These are phyloP conservation scores for Drosophila multiciliata DNA, from an alignment of 2,888 invertebrate species.

Conservation along the genomic window DNA sequence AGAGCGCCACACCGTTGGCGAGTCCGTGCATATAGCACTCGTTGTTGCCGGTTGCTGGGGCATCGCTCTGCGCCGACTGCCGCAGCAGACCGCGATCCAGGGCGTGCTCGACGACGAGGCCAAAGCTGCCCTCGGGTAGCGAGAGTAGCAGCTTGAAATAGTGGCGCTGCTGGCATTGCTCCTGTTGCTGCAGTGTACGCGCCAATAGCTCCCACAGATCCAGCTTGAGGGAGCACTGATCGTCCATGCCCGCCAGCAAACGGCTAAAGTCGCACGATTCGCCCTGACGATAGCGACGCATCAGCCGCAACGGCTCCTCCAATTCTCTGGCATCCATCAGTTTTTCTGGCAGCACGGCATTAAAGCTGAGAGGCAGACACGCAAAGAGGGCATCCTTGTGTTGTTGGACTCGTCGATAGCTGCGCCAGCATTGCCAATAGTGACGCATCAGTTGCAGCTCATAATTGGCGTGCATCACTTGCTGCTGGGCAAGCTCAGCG, in stretches of 20 bases:
- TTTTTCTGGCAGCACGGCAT: conserved; percentile 72
- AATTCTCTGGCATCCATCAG: conserved; percentile 45
- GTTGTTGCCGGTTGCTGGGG: not conserved
- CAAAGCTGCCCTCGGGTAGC: conserved; percentile 71
- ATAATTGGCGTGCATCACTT: conserved; percentile 47
- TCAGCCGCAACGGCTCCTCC: conserved; percentile 83
- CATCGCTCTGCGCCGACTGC: conserved; percentile 34
- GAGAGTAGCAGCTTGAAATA: conserved; percentile 81
- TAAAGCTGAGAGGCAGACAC: conserved; percentile 86
- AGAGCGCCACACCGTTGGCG: conserved; percentile 76
- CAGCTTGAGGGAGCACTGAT: conserved; percentile 59
- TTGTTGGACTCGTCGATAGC: conserved; percentile 82
- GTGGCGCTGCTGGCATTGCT: conserved; percentile 42
- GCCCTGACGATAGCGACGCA: conserved; percentile 86
- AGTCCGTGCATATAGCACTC: conserved; percentile 68
- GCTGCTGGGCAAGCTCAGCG: not conserved
- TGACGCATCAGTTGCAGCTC: conserved; percentile 82
- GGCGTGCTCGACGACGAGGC: conserved; percentile 73
- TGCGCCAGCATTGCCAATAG: conserved; percentile 86
- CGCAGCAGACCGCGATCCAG: conserved; percentile 75
- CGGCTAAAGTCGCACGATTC: conserved; percentile 76
- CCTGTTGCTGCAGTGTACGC: conserved; percentile 34
- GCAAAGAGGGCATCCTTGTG: conserved; percentile 86
- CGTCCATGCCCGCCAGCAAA: conserved; percentile 56
- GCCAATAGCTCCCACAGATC: conserved; percentile 75